Base-by-base conservation (phyloP, 1,140 invertebrate species). In the Geopemphigus sp. region DNA sequence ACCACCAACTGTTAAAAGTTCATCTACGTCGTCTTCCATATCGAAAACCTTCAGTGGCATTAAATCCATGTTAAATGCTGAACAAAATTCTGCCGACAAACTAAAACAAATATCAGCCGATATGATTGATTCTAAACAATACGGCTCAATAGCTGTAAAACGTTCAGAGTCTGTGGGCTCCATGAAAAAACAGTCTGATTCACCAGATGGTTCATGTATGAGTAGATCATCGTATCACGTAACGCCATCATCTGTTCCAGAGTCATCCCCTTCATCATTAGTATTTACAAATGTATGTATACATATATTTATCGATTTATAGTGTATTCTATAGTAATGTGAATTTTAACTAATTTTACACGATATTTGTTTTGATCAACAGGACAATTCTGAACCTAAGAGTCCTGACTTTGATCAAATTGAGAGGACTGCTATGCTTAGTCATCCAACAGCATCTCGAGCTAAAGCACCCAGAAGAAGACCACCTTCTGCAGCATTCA, bases 401-500 rank as follows among this genome's bases (percentile, higher is more conserved):
- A 78, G 74, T 78, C 74, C 74, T 78, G 88, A 89, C 83, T 87
- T 91, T 82, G 90, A 91, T 82, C 86, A 85, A 54, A 86, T 90
- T n/a, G 88, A 90, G 82, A 83, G 88, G 74, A 85, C 86, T 29
- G 86, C 86, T 47, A 89, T 90, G 81, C 85, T 92, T 29, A 87
- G 86, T 5, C 90, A 92, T 83, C 86, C 90, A 72, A 92, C 90
- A 39, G 90, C 90, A 19, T 88, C 86, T 39, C 85, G 91, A 82
- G 89, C 88, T 4, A 90, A 90, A 84, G 89, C 89, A 82, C 90
- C 90, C 3, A 87, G 88, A 26, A 85, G 90, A 82, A 86, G 91
- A 83, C 89, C 88, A 45, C 91, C 91, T 12, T 90, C 90, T 39
- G 57, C 74, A 61, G 74, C 74, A 0, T 78, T 78, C 15, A 78